Conservation (phyloP, 2,888 invertebrate genomes). For the Barypeithes pellucidus region DNA sequence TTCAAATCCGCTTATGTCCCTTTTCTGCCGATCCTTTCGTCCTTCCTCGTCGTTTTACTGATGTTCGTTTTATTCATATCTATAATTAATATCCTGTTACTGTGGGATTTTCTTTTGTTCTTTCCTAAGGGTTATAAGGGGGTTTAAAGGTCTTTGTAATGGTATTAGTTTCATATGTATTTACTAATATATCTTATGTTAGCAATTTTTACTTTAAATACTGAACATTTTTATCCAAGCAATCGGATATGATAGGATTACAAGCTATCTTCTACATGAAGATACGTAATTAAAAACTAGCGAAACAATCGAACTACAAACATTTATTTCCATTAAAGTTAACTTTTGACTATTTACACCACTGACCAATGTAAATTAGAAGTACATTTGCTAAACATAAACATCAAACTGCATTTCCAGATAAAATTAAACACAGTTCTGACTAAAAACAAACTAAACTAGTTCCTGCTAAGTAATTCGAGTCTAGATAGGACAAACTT, state of each 20-base stretch:
- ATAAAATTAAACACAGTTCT: conserved; percentile 8
- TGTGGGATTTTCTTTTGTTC: conserved; percentile 27
- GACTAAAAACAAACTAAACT: conserved; percentile 34
- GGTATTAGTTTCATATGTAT: too few relatives aligned
- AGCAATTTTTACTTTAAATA: too few relatives aligned
- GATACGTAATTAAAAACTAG: too few relatives aligned
- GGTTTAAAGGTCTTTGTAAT: not conserved
- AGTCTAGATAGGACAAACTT: conserved; percentile 45
- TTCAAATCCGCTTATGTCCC: conserved; percentile 41
- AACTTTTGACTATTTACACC: not conserved
- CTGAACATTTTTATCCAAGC: too few relatives aligned
- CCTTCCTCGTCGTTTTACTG: conserved; percentile 13
- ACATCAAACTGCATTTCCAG: conserved; percentile 21
- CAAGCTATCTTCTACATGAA: too few relatives aligned
- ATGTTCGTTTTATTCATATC: conserved; percentile 38
- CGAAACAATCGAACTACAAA: too few relatives aligned
- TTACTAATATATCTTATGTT: too few relatives aligned
- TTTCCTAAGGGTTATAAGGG: not conserved
- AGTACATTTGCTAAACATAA: conserved; percentile 9
- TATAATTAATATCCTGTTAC: conserved; percentile 40
- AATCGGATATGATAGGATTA: too few relatives aligned
- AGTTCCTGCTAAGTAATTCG: conserved; percentile 41
- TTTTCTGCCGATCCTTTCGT: conserved; percentile 26
- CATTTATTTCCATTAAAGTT: not conserved
- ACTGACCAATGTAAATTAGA: not conserved